A percentile compares a stretch with the other conserved stretches of the same genome.
These are phyloP conservation scores for Nothura maculosa DNA, from an alignment of 2,797 vertebrate species.

Conservation along the genomic window DNA sequence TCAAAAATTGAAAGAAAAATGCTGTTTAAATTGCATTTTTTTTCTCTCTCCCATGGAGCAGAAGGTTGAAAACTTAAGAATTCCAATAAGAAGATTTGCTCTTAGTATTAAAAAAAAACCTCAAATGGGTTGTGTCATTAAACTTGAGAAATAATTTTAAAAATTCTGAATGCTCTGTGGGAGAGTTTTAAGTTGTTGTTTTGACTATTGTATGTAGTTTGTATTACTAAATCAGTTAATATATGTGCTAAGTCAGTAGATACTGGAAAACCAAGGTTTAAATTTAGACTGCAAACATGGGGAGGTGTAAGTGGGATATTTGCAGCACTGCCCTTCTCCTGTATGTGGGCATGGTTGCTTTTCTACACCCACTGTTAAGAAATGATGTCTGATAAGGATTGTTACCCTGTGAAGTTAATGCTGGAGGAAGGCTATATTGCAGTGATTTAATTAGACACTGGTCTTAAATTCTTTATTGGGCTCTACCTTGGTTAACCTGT, in stretches of 20 bases:
- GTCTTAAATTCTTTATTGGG: neutral
- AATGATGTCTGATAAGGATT: neutral
- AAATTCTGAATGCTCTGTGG: neutral
- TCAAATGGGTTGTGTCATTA: neutral
- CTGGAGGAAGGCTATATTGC: neutral
- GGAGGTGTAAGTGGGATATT: neutral
- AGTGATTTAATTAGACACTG: neutral
- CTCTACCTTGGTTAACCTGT: neutral
- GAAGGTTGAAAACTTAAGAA: neutral
- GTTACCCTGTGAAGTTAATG: neutral
- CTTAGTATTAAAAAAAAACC: neutral
- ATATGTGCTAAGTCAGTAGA: neutral
- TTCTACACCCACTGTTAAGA: neutral
- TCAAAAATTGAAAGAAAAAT: neutral
- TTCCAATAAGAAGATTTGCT: neutral
- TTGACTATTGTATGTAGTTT: neutral
- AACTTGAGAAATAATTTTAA: neutral
- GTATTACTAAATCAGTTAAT: neutral
- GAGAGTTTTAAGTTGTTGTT: neutral
- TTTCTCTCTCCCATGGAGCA: neutral
- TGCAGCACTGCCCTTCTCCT: neutral
- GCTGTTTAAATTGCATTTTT: neutral
- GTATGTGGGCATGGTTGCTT: neutral
- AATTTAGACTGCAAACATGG: neutral
- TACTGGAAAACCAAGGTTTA: neutral